Conservation (phyloP, 2,888 invertebrate species). For the Melitaea athalia region DNA sequence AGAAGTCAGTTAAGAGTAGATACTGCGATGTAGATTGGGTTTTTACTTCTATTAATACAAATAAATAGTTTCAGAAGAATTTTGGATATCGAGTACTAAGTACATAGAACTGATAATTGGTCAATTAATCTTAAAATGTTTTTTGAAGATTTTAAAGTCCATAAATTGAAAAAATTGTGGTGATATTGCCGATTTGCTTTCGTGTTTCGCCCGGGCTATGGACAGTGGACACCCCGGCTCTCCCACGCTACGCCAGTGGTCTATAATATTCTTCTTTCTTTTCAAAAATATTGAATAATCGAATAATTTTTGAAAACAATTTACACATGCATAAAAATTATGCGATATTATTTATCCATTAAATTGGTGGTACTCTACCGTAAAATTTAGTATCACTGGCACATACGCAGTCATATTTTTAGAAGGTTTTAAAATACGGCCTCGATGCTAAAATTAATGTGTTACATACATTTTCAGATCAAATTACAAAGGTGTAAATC, state of each 20-base stretch:
- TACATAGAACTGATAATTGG: too few species aligned
- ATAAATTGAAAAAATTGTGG: neutral
- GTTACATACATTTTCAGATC: constrained; percentile 48
- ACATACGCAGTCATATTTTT: constrained; percentile 30
- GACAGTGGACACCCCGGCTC: too few species aligned
- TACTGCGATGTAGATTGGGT: neutral
- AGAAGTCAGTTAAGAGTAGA: constrained; percentile 10
- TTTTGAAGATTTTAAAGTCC: too few species aligned
- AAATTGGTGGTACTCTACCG: neutral
- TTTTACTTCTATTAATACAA: constrained; percentile 2
- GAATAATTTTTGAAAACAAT: too few species aligned
- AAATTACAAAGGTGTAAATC: constrained; percentile 50
- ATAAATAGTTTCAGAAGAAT: neutral
- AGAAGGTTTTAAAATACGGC: constrained; percentile 22
- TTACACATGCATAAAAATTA: neutral
- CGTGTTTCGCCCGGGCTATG: too few species aligned
- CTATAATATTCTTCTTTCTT: too few species aligned
- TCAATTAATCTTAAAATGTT: too few species aligned
- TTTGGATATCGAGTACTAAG: too few species aligned
- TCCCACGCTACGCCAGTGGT: too few species aligned
- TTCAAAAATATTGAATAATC: too few species aligned
- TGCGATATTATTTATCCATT: neutral
- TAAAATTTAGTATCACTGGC: neutral
- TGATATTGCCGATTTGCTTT: too few species aligned
- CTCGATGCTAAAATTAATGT: constrained; percentile 42